phyloP scores from a whole-genome alignment of 2,113 vertebrate genomes.

The Sylvia atricapilla region DNA sequence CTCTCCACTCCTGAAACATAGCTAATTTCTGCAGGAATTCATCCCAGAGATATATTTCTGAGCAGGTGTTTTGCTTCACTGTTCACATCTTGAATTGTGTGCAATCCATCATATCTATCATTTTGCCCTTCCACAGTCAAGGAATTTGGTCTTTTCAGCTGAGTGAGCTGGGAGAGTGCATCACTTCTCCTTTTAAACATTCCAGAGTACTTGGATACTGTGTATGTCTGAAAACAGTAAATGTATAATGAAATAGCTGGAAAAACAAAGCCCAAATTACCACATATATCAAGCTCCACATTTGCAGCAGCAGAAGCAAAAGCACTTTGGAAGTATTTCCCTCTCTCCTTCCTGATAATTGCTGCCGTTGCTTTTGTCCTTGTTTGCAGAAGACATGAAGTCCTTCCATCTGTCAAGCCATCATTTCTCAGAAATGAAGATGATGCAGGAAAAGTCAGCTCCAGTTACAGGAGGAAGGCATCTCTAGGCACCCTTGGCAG shows the following conservation, averaged over 20 bases:
- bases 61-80: slow-evolving; percentile 33
- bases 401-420: background rate
- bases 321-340: background rate
- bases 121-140: background rate
- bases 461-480: background rate
- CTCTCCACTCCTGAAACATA: slow-evolving; percentile 22
- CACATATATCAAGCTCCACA: slow-evolving; percentile 2
- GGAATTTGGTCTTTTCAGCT: slow-evolving; percentile 27
- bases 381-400: background rate
- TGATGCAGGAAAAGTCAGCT: background rate
- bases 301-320: background rate
- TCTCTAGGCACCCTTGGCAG: background rate
- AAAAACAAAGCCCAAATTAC: slow-evolving; percentile 52
- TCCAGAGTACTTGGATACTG: background rate
- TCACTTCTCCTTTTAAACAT: slow-evolving; percentile 12
- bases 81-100: slow-evolving; percentile 13
- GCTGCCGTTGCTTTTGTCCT: background rate
- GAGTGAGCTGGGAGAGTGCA: slow-evolving; percentile 23
- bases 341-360: background rate
- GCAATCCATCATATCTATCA: background rate
- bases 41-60: background rate
- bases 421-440: background rate
- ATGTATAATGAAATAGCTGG: slow-evolving; percentile 36
- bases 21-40: slow-evolving; percentile 45
- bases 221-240: slow-evolving; percentile 23